A percentile compares a stretch with the other conserved stretches of the same genome.
Conservation (phyloP, 2,888 invertebrate genomes). For the Pseudanteris insignis region DNA sequence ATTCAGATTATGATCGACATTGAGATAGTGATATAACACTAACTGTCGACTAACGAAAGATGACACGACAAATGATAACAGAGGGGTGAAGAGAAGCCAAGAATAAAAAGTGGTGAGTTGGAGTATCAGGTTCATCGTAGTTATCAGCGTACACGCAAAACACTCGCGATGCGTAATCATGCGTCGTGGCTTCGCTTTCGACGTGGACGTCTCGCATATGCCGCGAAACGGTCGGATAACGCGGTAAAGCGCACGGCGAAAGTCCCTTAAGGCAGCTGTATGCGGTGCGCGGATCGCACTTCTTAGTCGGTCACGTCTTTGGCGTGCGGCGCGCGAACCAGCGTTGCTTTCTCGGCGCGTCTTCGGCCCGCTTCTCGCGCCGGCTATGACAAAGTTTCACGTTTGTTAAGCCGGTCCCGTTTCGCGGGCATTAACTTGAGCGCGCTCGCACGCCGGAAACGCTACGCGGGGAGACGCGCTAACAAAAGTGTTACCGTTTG, state of each 20-base stretch:
- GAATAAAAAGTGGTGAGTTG: not conserved
- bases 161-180: slow-evolving; percentile 26
- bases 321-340: slow-evolving; percentile 20
- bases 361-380: slow-evolving; percentile 38
- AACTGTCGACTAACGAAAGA: not conserved
- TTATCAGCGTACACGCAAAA: too few species aligned
- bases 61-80: not conserved
- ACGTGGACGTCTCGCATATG: slow-evolving; percentile 20
- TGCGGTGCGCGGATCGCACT: slow-evolving; percentile 29
- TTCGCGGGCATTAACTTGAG: too few species aligned
- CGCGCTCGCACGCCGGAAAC: not conserved
- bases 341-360: slow-evolving; percentile 41
- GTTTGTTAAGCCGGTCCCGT: too few species aligned
- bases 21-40: too few species aligned
- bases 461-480: slow-evolving; percentile 12
- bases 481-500: slow-evolving; percentile 31
- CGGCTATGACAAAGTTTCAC: too few species aligned
- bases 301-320: slow-evolving; percentile 40
- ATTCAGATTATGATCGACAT: too few species aligned
- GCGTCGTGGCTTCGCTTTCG: slow-evolving; percentile 28
- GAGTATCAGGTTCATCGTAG: slow-evolving; percentile 21
- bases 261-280: slow-evolving; percentile 25
- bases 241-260: slow-evolving; percentile 40
- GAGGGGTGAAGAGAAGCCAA: not conserved
- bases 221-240: too few species aligned